Evolutionary conservation across 2,888 invertebrate genomes (phyloP).

Genomic region (Leptinotarsa tumamoca): DNA sequence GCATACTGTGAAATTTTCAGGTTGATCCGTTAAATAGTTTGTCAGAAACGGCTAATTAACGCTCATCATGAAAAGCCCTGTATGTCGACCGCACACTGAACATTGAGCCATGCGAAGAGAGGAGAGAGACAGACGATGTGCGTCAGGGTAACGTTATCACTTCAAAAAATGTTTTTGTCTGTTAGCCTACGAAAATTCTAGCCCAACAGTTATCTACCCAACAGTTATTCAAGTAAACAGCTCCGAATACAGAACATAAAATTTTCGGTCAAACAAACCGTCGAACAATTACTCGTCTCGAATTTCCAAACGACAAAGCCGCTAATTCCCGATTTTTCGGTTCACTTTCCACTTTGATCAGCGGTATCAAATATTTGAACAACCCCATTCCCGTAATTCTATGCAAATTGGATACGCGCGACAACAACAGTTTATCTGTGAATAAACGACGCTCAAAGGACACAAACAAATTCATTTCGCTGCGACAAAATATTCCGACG

Average conservation of each 20-base stretch:
- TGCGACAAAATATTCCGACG: conserved; percentile 24
- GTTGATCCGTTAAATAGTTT: too few species aligned
- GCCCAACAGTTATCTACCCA: too few species aligned
- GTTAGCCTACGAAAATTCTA: too few species aligned
- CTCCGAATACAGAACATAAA: background rate
- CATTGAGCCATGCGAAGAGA: too few species aligned
- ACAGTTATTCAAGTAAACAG: background rate
- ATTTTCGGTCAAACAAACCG: background rate
- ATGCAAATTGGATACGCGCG: conserved; percentile 27
- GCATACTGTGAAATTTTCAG: too few species aligned
- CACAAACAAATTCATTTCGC: conserved; percentile 26
- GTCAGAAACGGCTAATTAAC: too few species aligned
- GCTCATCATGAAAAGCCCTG: too few species aligned
- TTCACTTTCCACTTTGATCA: conserved; percentile 15
- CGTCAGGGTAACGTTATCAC: too few species aligned
- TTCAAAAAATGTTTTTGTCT: too few species aligned
- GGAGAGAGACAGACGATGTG: too few species aligned
- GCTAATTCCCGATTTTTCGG: conserved; percentile 23
- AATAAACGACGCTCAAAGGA: conserved; percentile 29
- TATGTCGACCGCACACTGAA: too few species aligned
- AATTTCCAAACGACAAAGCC: background rate
- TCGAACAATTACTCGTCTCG: background rate
- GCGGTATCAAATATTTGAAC: conserved; percentile 31
- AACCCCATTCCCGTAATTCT: conserved; percentile 10
- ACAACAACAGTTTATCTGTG: conserved; percentile 27